These are phyloP conservation scores for Tetramorium parvispinum DNA, from an alignment of 1,140 invertebrate genomes.

Conservation along the genomic window DNA sequence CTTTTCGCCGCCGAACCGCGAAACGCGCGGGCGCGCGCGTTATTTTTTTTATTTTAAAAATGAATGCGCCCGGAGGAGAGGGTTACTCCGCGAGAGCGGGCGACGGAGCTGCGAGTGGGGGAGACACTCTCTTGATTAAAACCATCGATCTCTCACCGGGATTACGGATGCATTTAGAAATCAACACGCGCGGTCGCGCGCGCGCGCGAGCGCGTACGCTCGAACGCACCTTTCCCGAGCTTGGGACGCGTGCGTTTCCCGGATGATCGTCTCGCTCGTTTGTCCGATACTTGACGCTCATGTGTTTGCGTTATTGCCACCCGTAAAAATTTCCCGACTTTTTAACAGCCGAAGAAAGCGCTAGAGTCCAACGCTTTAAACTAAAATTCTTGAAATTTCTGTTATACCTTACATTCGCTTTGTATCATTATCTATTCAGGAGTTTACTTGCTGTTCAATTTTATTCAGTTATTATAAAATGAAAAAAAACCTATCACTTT, in stretches of 20 bases:
- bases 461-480: not conserved
- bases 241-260: conserved; percentile 2
- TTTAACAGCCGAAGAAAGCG: not conserved
- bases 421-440: not conserved
- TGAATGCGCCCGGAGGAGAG: conserved; percentile 59
- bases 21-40: conserved; percentile 36
- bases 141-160: conserved; percentile 77
- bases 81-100: conserved; percentile 64
- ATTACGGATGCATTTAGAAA: conserved; percentile 74
- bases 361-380: not conserved
- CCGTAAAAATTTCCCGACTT: not conserved
- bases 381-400: not conserved
- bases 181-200: conserved; percentile 53
- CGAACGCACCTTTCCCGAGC: conserved; percentile 32
- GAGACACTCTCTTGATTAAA: conserved; percentile 82
- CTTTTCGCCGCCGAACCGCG: not conserved
- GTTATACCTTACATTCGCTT: not conserved
- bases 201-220: not conserved
- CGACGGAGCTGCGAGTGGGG: conserved; percentile 64
- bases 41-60: conserved; percentile 70
- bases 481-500: not conserved
- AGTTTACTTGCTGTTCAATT: not conserved
- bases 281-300: not conserved
- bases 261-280: not conserved
- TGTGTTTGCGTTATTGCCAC: not conserved